phyloP scores from a whole-genome alignment of 2,888 invertebrate genomes.

The Sepiola atlantica region DNA sequence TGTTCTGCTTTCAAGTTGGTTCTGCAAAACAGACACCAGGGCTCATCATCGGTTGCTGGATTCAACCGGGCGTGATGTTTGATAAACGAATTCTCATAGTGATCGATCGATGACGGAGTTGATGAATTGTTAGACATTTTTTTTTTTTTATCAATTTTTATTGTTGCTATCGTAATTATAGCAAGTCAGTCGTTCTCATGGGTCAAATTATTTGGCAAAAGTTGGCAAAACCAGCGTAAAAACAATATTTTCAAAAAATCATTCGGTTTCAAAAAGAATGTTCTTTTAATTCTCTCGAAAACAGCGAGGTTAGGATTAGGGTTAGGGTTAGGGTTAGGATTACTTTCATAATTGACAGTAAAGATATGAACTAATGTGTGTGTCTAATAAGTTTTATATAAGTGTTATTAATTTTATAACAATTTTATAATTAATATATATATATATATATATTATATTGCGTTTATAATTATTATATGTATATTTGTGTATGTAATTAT shows the following conservation, averaged over 20 bases:
- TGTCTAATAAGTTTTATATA: too few relatives aligned
- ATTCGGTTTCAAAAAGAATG: not conserved
- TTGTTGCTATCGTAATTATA: not conserved
- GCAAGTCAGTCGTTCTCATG: not conserved
- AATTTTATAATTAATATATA: not conserved
- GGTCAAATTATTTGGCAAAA: not conserved
- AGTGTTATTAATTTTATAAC: too few relatives aligned
- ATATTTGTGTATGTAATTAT: not conserved
- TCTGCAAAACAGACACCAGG: conserved; percentile 48
- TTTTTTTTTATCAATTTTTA: not conserved
- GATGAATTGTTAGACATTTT: not conserved
- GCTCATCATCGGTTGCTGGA: not conserved
- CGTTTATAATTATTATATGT: too few relatives aligned
- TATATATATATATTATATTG: not conserved
- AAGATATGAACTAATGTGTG: not conserved
- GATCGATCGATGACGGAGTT: not conserved
- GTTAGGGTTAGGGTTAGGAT: too few relatives aligned
- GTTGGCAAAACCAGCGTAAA: not conserved
- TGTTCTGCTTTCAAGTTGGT: conserved; percentile 47
- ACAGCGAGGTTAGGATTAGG: too few relatives aligned
- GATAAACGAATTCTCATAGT: not conserved
- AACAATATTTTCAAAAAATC: not conserved
- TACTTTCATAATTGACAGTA: not conserved
- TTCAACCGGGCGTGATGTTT: not conserved
- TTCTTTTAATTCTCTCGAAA: not conserved